Evolutionary conservation across 2,113 vertebrate genomes (phyloP), one percentile per base, ranked within the genome.

Genomic region (Climacteris rufus): DNA sequence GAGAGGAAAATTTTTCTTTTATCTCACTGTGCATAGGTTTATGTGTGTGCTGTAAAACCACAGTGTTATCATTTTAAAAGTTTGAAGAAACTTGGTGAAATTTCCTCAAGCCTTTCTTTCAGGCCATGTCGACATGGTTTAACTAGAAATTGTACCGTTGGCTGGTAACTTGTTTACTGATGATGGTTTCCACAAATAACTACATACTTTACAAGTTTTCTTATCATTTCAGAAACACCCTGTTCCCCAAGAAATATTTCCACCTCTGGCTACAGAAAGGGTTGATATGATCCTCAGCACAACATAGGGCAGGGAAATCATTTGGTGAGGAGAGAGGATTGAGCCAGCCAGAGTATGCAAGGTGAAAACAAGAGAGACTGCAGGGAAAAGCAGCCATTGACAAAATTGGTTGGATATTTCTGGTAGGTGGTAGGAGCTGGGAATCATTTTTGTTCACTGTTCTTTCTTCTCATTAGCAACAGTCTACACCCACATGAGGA

Each of bases 381-480:
- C 7, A 19, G 47, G 47, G 64, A 2, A 4, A 52, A 81, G 64
- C 3, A 2, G n/a, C 54, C 27, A 6, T 8, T 59, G 27, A 74
- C 50, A 92, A 70, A 89, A 71, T 17, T 25, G 22, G 28, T 28
- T 81, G 64, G 76, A 47, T n/a, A 40, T 49, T 81, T 87, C n/a
- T 80, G 42, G 72, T 68, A 64, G 31, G 56, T 40, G 66, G 53
- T 70, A 39, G 56, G 39, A 93, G 27, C 47, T 75, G 31, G 33
- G n/a, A 87, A 89, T 81, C 6, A 45, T 35, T 90, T 95, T 88
- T 94, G 25, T 70, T 92, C 76, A 11, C 69, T 8, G 4, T 63
- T 93, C 53, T 90, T 91, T 90, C 53, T 87, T 83, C 63, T 94
- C 71, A 71, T 94, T 83, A 83, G 56, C 68, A 64, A 64, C 79